Evolutionary conservation across 1,140 invertebrate species (phyloP).

Genomic region (Gryllus bimaculatus): DNA sequence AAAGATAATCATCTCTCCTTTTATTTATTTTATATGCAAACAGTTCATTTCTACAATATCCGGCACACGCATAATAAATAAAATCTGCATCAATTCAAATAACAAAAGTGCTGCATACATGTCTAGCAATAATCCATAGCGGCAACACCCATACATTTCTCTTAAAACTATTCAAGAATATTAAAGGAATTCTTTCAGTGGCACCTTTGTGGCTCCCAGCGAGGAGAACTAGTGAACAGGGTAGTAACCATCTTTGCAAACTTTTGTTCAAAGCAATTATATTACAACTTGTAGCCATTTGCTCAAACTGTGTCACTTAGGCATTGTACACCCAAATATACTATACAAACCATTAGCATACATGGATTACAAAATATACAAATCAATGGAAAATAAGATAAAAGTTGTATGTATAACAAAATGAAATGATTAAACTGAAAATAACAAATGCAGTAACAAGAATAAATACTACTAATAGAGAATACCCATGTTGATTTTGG

Average conservation of each 20-base stretch:
- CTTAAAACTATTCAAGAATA: neutral
- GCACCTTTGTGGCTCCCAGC: neutral
- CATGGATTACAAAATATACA: neutral
- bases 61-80: neutral
- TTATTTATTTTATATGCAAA: neutral
- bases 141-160: neutral
- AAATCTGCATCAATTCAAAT: neutral
- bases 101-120: neutral
- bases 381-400: neutral
- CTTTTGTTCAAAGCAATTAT: neutral
- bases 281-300: neutral
- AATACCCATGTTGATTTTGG: neutral
- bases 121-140: neutral
- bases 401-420: neutral
- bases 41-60: neutral
- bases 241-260: neutral
- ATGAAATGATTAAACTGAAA: neutral
- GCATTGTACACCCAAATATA: neutral
- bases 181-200: neutral
- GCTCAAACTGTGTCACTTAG: neutral
- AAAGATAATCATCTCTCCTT: too few relatives aligned
- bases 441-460: neutral
- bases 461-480: neutral
- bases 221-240: neutral
- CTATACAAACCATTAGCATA: neutral